phyloP scores from a whole-genome alignment of 1,140 invertebrate species.

The Leptonema lineaticorne region DNA sequence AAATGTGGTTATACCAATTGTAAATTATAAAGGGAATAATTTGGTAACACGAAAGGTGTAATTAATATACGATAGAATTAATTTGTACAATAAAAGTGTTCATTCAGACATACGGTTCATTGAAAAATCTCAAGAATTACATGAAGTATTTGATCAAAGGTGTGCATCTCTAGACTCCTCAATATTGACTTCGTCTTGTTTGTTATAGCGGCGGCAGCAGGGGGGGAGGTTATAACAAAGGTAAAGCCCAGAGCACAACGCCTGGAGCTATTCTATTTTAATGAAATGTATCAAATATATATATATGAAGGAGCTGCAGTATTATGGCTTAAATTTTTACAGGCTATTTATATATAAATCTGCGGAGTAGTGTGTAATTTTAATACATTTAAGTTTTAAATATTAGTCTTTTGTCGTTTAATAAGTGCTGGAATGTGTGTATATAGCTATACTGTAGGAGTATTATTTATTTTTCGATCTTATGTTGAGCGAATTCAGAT shows the following conservation, averaged over 20 bases:
- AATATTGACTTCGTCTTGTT: constrained; percentile 71
- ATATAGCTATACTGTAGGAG: no score
- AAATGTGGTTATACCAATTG: no score
- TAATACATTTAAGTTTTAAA: no score
- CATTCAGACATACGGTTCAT: constrained; percentile 56
- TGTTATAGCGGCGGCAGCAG: constrained; percentile 84
- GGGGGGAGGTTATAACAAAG: constrained; percentile 84
- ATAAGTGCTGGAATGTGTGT: constrained; percentile 20
- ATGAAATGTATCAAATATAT: constrained; percentile 38
- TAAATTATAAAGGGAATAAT: no score
- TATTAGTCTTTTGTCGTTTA: no score
- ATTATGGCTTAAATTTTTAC: constrained; percentile 3
- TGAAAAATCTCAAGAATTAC: constrained; percentile 61
- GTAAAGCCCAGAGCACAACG: constrained; percentile 74
- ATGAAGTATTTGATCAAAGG: constrained; percentile 61
- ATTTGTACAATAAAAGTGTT: constrained; percentile 18
- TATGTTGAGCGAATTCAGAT: no score
- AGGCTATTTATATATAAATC: no score
- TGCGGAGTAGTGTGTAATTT: no score
- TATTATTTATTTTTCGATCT: no score
- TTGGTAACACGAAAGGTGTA: no score
- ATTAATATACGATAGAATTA: not conserved
- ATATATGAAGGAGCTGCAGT: constrained; percentile 33
- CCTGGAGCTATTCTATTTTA: constrained; percentile 40
- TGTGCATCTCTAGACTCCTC: constrained; percentile 64